phyloP scores from a whole-genome alignment of 64 coral and sea anemone genomes.

The Montipora capricornis region DNA sequence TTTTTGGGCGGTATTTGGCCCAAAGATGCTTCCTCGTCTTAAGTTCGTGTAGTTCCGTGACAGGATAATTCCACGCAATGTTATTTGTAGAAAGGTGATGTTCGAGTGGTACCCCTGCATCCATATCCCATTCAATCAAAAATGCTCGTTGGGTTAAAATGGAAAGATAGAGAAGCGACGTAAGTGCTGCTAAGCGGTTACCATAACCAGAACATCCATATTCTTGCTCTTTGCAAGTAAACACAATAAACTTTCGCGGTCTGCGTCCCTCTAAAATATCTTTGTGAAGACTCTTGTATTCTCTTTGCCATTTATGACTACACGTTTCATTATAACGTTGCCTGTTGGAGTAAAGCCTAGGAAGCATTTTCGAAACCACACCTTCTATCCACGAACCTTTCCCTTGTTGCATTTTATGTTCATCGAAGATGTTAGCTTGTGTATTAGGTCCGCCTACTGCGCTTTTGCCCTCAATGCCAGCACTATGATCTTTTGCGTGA shows the following conservation, averaged over 20 bases:
- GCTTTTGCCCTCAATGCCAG: no score
- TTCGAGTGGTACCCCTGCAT: background rate
- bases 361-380: background rate
- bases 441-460: background rate
- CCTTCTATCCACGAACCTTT: background rate
- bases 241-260: slow-evolving; percentile 27
- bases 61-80: slow-evolving; percentile 39
- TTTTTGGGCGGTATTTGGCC: background rate
- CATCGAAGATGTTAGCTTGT: background rate
- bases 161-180: slow-evolving; percentile 45
- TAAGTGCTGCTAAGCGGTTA: slow-evolving; percentile 34
- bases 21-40: slow-evolving; percentile 23
- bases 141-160: slow-evolving; percentile 57
- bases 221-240: slow-evolving; percentile 17
- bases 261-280: slow-evolving; percentile 30
- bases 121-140: slow-evolving; percentile 42
- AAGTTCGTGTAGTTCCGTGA: slow-evolving; percentile 9
- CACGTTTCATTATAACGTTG: slow-evolving; percentile 6
- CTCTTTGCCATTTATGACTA: slow-evolving; percentile 26
- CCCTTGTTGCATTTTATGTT: background rate
- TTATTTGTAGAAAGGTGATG: slow-evolving; percentile 23
- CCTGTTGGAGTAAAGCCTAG: background rate
- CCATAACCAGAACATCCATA: slow-evolving; percentile 61
- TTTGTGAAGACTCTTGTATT: slow-evolving; percentile 49
- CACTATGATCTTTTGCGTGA: background rate